phyloP scores from a whole-genome alignment of 2,797 vertebrate genomes.

The Notoglanidium macrostoma region DNA sequence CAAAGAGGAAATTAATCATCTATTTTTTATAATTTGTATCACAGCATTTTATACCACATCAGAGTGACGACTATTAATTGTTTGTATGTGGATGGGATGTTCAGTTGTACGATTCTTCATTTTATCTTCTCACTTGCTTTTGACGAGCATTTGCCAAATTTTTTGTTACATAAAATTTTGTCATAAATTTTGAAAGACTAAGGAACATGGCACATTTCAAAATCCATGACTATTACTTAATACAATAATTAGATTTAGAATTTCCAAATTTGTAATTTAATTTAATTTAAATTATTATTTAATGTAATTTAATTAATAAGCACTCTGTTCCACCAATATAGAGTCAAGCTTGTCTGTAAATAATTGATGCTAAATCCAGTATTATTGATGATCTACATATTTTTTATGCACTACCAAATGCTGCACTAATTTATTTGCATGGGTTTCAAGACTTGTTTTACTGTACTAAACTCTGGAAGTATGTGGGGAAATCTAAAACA shows the following conservation, averaged over 20 bases:
- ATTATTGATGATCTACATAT: background rate
- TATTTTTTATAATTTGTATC: slow-evolving; percentile 61
- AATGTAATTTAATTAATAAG: background rate
- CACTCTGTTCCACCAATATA: background rate
- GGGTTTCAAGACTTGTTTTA: background rate
- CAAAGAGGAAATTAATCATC: slow-evolving; percentile 67
- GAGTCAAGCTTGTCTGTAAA: background rate
- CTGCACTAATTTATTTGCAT: background rate
- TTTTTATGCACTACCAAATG: background rate
- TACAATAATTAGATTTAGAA: background rate
- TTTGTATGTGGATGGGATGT: background rate
- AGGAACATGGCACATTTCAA: background rate
- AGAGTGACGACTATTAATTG: slow-evolving; percentile 31
- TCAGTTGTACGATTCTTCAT: background rate
- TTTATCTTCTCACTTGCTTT: background rate
- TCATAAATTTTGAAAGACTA: background rate
- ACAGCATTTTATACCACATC: slow-evolving; percentile 59
- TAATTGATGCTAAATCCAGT: background rate
- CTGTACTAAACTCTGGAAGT: background rate
- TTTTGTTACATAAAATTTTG: background rate
- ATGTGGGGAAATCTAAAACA: background rate
- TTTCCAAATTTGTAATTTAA: background rate
- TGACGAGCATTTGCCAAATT: background rate
- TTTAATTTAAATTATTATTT: too few relatives aligned
- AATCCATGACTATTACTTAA: background rate